Evolutionary conservation across 2,113 vertebrate species (phyloP).

Genomic region (Riparia riparia): DNA sequence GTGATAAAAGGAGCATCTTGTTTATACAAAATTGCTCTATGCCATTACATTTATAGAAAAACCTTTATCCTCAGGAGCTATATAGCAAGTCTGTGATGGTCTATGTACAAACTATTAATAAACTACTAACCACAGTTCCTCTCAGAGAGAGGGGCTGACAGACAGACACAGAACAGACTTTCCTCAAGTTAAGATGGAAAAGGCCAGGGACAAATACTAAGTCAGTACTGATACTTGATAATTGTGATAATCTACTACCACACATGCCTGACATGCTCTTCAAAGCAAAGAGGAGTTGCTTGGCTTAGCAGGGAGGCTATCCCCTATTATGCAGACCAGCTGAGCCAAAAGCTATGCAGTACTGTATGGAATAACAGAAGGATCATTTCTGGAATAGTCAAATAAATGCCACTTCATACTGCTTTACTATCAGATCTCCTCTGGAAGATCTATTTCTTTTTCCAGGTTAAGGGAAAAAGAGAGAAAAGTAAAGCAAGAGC

Average conservation of each 20-base stretch:
- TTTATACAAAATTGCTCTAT: not conserved
- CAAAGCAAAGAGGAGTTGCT: constrained; percentile 64
- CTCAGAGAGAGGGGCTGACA: constrained; percentile 23
- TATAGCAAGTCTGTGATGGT: constrained; percentile 22
- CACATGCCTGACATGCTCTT: constrained; percentile 60
- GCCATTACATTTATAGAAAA: not conserved
- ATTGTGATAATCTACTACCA: constrained; percentile 76
- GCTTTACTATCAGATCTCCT: not conserved
- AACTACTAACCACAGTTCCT: constrained; percentile 51
- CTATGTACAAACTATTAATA: constrained; percentile 74
- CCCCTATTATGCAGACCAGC: constrained; percentile 64
- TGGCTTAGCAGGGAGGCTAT: constrained; percentile 69
- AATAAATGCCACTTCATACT: constrained; percentile 31
- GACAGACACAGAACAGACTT: constrained; percentile 67
- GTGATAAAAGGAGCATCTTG: not conserved
- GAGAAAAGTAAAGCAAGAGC: not conserved
- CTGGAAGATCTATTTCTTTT: not conserved
- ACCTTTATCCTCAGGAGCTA: not conserved
- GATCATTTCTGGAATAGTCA: constrained; percentile 56
- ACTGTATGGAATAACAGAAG: constrained; percentile 64
- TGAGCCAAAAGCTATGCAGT: constrained; percentile 55
- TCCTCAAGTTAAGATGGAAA: constrained; percentile 69
- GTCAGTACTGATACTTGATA: constrained; percentile 75
- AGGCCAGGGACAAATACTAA: constrained; percentile 75
- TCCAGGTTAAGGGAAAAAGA: not conserved